Base-by-base conservation (phyloP, 30 jellyfish, hydroid and myxozoan genomes). In the Nemopilema nomurai region DNA sequence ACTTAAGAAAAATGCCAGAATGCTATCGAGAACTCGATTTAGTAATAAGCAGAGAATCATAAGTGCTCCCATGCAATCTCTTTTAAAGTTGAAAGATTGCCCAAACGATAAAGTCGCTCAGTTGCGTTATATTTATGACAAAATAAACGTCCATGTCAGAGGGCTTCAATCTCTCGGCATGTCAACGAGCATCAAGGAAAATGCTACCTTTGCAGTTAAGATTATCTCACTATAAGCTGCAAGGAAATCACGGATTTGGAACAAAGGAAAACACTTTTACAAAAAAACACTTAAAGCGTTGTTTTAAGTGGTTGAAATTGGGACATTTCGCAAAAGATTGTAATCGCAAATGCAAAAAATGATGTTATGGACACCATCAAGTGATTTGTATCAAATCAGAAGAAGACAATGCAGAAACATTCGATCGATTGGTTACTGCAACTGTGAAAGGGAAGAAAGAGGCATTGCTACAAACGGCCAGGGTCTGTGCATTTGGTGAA, bases 1-100 rank as follows among this genome's bases (percentile, higher is more conserved):
- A 51, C 92, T 8, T 33, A 62, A 82, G 89, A 71, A 29, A 88
- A 71, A 26, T 79, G 70, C 26, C 26, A 41, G 8, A 22, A 63
- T 8, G 96, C 92, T 16, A 18, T 81, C 62, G 67, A 88, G 32
- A 62, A 52, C 63, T 0, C 51, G 92, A 22, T 88, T 69, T 88
- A 88, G 81, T 0, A 81, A 70, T 33, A 81, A 88, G 80, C 84
- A 71, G 67, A 41, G 50, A 8, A 67, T 88, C 65, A 88, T 79
- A 28, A 49, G 89, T 28, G 74, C 92, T 16, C 93, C 69, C 79
- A 87, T 80, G 96, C 82, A 81, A 22, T 30, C 75, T 22, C 87
- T 88, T n/a, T 74, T 88, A 28, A 53, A 81, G 49, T 62, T 81
- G 23, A 72, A 74, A 71, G 86, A 30, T 8, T 57, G 82, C 57